phyloP scores from a whole-genome alignment of 2,888 invertebrate species.

The Minunthozetes semirufus region DNA sequence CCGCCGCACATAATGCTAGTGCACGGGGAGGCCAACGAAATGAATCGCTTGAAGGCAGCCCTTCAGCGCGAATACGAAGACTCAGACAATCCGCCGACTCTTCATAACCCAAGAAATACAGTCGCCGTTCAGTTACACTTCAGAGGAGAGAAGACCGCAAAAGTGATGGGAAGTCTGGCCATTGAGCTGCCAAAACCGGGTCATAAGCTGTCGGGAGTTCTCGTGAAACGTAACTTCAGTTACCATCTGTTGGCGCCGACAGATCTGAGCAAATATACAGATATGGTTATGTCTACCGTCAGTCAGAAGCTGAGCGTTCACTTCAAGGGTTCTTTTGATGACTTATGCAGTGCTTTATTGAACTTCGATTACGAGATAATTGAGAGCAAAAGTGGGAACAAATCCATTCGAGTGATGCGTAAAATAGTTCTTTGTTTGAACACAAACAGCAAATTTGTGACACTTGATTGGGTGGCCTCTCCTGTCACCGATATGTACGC shows the following conservation, averaged over 20 bases:
- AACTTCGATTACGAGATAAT: slow-evolving; percentile 66
- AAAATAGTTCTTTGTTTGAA: slow-evolving; percentile 55
- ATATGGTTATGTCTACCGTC: slow-evolving; percentile 85
- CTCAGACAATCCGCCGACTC: slow-evolving; percentile 57
- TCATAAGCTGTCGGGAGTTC: slow-evolving; percentile 74
- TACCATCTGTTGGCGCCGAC: slow-evolving; percentile 86
- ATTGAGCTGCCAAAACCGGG: slow-evolving; percentile 71
- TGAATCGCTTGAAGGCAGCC: slow-evolving; percentile 90
- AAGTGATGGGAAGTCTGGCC: slow-evolving; percentile 91
- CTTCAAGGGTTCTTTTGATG: slow-evolving; percentile 68
- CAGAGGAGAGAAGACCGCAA: slow-evolving; percentile 95
- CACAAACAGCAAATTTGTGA: slow-evolving; percentile 51
- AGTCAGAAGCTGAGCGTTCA: slow-evolving; percentile 85
- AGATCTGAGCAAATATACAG: slow-evolving; percentile 92
- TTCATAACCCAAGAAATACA: slow-evolving; percentile 94
- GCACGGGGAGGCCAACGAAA: slow-evolving; percentile 98
- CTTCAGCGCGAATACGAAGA: slow-evolving; percentile 87
- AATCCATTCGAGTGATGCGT: slow-evolving; percentile 70
- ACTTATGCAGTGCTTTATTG: slow-evolving; percentile 57
- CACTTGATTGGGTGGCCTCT: slow-evolving; percentile 88
- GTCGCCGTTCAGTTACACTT: slow-evolving; percentile 87
- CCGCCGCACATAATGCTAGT: slow-evolving; percentile 95
- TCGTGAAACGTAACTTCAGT: slow-evolving; percentile 95
- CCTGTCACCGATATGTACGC: slow-evolving; percentile 98
- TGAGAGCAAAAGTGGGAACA: slow-evolving; percentile 55